Evolutionary conservation across 2,113 vertebrate genomes (phyloP).

Genomic region (Mus musculus): GRCm39 chr7:35181001-35181500

Average conservation of each 20-base stretch:
- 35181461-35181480: neutral
- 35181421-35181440: neutral
- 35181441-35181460: neutral
- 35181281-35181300: neutral
- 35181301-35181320: neutral
- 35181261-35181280: neutral
- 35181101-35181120: neutral
- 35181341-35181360: neutral
- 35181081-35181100: neutral
- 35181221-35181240: neutral
- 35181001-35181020: neutral
- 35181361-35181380: neutral
- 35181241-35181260: neutral
- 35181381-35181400: neutral
- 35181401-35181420: neutral
- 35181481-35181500: neutral
- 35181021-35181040: neutral
- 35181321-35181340: neutral
- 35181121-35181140: too few relatives aligned
- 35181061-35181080: neutral
- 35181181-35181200: neutral
- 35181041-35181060: neutral
- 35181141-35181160: neutral
- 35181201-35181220: neutral
- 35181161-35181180: neutral